Evolutionary conservation across 2,888 invertebrate genomes (phyloP).

Genomic region (Mesorhabditis belari): DNA sequence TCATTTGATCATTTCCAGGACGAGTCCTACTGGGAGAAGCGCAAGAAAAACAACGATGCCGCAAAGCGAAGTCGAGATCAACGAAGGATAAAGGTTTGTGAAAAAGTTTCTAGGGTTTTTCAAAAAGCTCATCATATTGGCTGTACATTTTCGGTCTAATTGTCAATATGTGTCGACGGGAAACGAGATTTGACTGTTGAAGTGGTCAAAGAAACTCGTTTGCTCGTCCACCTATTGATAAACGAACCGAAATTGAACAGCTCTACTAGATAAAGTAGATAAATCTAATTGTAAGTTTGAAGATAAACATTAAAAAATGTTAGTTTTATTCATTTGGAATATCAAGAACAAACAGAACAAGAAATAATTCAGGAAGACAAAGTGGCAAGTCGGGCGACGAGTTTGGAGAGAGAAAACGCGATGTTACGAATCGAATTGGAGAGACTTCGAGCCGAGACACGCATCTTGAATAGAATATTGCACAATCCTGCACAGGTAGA

Average conservation of each 20-base stretch:
- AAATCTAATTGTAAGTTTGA: neutral
- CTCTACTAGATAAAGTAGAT: no score
- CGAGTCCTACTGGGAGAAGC: conserved; percentile 76
- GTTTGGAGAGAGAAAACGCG: conserved; percentile 77
- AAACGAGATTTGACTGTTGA: no score
- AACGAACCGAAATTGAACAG: no score
- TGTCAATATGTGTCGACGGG: no score
- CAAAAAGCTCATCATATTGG: no score
- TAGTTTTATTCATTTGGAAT: neutral
- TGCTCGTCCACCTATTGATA: no score
- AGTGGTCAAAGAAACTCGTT: no score
- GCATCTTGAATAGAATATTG: no score
- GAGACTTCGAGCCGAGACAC: conserved; percentile 23
- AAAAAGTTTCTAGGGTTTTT: no score
- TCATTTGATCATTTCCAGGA: no score
- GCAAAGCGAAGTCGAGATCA: conserved; percentile 88
- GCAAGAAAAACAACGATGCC: conserved; percentile 85
- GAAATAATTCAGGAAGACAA: conserved; percentile 71
- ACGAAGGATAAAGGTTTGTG: conserved; percentile 63
- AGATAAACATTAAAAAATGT: neutral
- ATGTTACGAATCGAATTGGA: conserved; percentile 54
- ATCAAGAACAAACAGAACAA: neutral
- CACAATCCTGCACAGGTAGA: no score
- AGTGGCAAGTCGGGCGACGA: conserved; percentile 78
- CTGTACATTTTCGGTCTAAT: no score